Evolutionary conservation across 2,888 invertebrate genomes (phyloP).

Genomic region (Shargacucullia verbasci): DNA sequence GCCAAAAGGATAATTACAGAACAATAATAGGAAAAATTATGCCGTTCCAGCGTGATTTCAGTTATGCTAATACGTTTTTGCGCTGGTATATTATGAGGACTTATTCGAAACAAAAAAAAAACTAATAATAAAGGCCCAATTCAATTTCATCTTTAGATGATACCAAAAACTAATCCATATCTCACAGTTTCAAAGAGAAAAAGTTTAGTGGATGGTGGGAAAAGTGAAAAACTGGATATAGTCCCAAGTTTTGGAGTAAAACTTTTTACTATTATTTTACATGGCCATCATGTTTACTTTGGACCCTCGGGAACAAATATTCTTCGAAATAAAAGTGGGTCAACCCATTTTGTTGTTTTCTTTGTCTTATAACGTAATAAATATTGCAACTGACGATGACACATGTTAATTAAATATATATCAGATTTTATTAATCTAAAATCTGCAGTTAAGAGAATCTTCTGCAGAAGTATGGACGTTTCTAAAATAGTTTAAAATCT

Average conservation of each 20-base stretch:
- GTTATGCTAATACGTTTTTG: too few relatives aligned
- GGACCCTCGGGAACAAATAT: slow-evolving; percentile 22
- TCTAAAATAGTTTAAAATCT: too few relatives aligned
- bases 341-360: background rate
- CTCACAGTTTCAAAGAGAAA: slow-evolving; percentile 11
- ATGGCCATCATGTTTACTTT: slow-evolving; percentile 29
- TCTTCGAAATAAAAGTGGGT: slow-evolving; percentile 10
- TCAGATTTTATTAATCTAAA: too few relatives aligned
- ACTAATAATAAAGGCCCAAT: background rate
- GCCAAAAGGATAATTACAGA: too few relatives aligned
- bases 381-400: too few relatives aligned
- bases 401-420: too few relatives aligned
- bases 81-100: too few relatives aligned
- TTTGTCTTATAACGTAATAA: too few relatives aligned
- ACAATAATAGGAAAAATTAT: too few relatives aligned
- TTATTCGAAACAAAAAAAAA: background rate
- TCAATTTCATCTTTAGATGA: slow-evolving; percentile 4
- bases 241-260: slow-evolving; percentile 11
- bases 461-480: too few relatives aligned
- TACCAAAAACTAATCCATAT: slow-evolving; percentile 5
- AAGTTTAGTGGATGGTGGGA: slow-evolving; percentile 8
- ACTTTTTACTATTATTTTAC: slow-evolving; percentile 13
- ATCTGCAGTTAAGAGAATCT: too few relatives aligned
- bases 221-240: slow-evolving; percentile 25
- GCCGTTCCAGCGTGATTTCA: too few relatives aligned